Evolutionary conservation across 2,888 invertebrate genomes (phyloP).

Genomic region (Clitarchus hookeri): DNA sequence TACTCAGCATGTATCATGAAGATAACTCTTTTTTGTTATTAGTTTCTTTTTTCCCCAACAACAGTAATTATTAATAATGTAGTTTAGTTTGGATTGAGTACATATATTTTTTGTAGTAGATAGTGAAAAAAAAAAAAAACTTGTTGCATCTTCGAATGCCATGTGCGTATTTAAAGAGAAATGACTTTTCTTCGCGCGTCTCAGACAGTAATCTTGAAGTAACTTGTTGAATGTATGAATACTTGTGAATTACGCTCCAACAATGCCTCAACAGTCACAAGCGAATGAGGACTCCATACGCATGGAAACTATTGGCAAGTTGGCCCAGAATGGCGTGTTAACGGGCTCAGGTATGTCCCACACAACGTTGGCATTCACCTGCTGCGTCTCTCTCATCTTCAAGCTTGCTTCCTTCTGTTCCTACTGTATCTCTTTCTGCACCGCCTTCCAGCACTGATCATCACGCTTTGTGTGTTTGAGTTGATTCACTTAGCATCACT

Average conservation of each 20-base stretch:
- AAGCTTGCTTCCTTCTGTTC: too few relatives aligned
- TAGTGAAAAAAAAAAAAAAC: not conserved
- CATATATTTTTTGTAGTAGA: not conserved
- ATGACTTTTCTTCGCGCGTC: not conserved
- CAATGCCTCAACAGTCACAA: slow-evolving; percentile 31
- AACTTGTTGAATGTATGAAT: not conserved
- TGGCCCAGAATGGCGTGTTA: slow-evolving; percentile 62
- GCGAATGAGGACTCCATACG: slow-evolving; percentile 61
- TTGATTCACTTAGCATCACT: too few relatives aligned
- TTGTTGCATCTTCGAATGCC: not conserved
- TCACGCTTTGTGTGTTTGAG: too few relatives aligned
- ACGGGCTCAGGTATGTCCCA: slow-evolving; percentile 34
- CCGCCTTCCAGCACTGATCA: too few relatives aligned
- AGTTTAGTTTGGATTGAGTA: not conserved
- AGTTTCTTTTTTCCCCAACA: not conserved
- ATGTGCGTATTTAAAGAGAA: not conserved
- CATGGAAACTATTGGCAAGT: slow-evolving; percentile 68
- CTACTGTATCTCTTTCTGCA: too few relatives aligned
- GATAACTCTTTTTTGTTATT: not conserved
- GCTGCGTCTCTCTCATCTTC: not conserved
- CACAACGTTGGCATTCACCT: not conserved
- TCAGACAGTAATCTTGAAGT: not conserved
- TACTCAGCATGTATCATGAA: not conserved
- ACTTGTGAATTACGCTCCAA: not conserved
- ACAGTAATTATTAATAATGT: not conserved